A percentile compares a stretch with the other conserved stretches of the same genome.
phyloP scores from a whole-genome alignment of 2,797 vertebrate species.

The Typhlichthys subterraneus region DNA sequence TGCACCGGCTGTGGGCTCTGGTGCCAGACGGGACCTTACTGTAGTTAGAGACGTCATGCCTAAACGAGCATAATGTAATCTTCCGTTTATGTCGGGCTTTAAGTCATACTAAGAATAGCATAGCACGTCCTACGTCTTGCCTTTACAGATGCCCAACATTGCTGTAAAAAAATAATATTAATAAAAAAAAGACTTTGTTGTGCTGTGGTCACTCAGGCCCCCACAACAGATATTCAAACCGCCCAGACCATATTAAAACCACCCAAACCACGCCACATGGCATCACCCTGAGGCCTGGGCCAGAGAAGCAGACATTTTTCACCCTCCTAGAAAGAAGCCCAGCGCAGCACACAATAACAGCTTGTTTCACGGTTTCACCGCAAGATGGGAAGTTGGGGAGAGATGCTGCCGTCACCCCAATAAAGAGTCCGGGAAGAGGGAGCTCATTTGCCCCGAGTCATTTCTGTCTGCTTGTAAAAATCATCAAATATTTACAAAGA shows the following conservation, averaged over 20 bases:
- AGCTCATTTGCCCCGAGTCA: slow-evolving; percentile 55
- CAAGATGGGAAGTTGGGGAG: slow-evolving; percentile 49
- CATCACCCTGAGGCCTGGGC: slow-evolving; percentile 3
- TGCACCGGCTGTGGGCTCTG: not conserved
- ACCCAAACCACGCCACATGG: slow-evolving; percentile 2
- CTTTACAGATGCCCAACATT: slow-evolving; percentile 6
- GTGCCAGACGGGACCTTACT: slow-evolving; percentile 4
- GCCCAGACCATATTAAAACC: slow-evolving; percentile 37
- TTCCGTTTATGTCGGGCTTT: slow-evolving; percentile 3
- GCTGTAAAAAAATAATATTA: no score
- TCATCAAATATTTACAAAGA: slow-evolving; percentile 69
- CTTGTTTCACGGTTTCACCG: slow-evolving; percentile 69
- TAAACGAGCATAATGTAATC: not conserved
- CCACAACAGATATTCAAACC: slow-evolving; percentile 35
- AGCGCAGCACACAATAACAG: slow-evolving; percentile 55
- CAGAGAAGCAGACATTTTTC: slow-evolving; percentile 37
- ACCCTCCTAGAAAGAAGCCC: slow-evolving; percentile 36
- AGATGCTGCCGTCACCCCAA: slow-evolving; percentile 73
- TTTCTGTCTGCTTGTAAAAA: slow-evolving; percentile 75
- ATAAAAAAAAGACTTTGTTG: slow-evolving; percentile 20
- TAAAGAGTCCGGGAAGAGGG: slow-evolving; percentile 63
- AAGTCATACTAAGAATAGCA: slow-evolving; percentile 9
- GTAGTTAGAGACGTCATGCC: not conserved
- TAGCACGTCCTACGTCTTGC: slow-evolving; percentile 9
- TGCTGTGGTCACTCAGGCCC: slow-evolving; percentile 18